These are phyloP conservation scores for Cryptoleucopteryx plumbea DNA, from an alignment of 2,113 vertebrate genomes.

Conservation along the genomic window DNA sequence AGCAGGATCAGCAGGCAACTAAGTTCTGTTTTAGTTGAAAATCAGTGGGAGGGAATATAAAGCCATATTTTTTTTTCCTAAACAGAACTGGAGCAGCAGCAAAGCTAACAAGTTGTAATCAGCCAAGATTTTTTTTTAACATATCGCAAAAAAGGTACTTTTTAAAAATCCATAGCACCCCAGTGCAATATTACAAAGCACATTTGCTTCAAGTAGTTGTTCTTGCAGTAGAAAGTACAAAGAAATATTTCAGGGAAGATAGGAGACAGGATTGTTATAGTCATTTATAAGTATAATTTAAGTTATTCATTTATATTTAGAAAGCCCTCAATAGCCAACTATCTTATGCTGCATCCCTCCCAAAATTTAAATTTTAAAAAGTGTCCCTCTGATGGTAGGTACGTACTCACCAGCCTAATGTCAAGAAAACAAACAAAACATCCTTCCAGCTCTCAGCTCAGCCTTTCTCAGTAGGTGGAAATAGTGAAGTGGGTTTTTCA, in stretches of 20 bases:
- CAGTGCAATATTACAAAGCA: constrained; percentile 21
- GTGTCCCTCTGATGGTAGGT: not conserved
- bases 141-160: constrained; percentile 24
- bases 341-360: not conserved
- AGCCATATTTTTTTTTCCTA: constrained; percentile 71
- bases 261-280: not conserved
- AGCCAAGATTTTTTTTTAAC: constrained; percentile 59
- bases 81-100: constrained; percentile 70
- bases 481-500: constrained; percentile 13
- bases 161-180: not conserved
- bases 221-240: not conserved
- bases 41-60: constrained; percentile 79
- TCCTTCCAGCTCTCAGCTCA: not conserved
- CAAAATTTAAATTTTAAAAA: not conserved
- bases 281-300: not conserved
- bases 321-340: not conserved
- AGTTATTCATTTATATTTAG: not conserved
- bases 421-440: constrained; percentile 5
- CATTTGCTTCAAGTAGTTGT: not conserved
- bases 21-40: constrained; percentile 82
- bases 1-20: constrained; percentile 79
- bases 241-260: not conserved
- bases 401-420: not conserved
- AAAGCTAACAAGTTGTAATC: constrained; percentile 74
- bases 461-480: constrained; percentile 4